Conservation (phyloP, 2,113 vertebrate species). For the Arizona elegans region DNA sequence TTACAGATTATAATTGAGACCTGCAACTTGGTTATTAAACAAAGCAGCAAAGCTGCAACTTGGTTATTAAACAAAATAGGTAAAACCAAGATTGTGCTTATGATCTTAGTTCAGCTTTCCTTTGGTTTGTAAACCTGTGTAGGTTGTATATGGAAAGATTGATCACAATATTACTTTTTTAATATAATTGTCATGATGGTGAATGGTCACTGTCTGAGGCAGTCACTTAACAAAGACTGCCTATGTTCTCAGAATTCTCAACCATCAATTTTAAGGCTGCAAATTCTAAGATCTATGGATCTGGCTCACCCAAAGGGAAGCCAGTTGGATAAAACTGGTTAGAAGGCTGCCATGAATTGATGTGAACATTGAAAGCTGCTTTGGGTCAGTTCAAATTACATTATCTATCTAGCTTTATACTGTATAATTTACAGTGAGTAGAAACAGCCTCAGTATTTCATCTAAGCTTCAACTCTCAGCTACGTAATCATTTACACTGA, state of each 20-base stretch:
- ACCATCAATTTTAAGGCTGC: neutral
- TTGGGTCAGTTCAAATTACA: neutral
- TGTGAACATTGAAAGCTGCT: neutral
- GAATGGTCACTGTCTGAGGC: neutral
- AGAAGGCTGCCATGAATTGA: neutral
- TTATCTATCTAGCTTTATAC: neutral
- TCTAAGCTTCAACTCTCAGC: neutral
- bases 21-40: neutral
- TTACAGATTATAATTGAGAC: neutral
- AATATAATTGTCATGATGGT: neutral
- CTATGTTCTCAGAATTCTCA: neutral
- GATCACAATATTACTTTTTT: neutral
- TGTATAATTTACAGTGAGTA: neutral
- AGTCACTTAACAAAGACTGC: neutral
- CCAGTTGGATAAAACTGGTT: neutral
- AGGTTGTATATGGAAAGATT: neutral
- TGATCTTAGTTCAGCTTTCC: neutral
- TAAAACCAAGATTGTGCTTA: neutral
- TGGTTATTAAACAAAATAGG: neutral
- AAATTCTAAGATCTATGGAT: neutral
- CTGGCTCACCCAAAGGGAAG: neutral
- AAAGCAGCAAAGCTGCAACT: neutral
- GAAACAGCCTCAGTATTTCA: neutral
- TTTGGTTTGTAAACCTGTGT: neutral
- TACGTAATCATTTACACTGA: neutral